Evolutionary conservation across 2,797 vertebrate genomes (phyloP), one percentile per base, ranked within the genome.

Genomic region (Alosa sapidissima): DNA sequence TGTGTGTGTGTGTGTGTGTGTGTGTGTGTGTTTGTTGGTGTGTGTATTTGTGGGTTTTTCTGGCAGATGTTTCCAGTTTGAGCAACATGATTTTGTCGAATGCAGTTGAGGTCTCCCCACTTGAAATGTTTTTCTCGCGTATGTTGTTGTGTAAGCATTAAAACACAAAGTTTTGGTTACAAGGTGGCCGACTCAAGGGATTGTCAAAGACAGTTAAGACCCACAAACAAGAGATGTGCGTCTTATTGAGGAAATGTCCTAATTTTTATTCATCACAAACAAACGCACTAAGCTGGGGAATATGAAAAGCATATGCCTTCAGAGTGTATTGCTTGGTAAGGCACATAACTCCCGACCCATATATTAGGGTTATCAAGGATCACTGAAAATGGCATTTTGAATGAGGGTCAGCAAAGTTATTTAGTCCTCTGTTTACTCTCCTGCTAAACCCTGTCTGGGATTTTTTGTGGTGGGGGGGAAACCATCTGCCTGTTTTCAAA

Each of bases 391-490:
- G 72, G 47, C 72, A 78, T 47, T 47, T 78, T 78, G 72, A 78
- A 47, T 78, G 72, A 78, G 41, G 14, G 72, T 78, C 72, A 21
- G 68, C 33, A 13, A 75, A 75, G 68, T 75, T 78, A 78, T 47
- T 78, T 47, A 78, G 41, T 10, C 24, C 21, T 48, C 24, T 52
- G 10, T 60, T 8, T 8, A 83, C 33, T 51, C 85, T 36, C 0
- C 84, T n/a, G 11, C 48, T 83, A 84, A 86, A 88, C 88, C 86
- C 55, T 11, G 84, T 49, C 81, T 82, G 55, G 81, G 45, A 62
- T 41, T 36, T 52, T 52, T 85, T 82, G 82, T 82, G 11, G 45
- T 41, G n/a, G 5, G 4, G 14, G 5, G 28, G 19, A 47, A 78
- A 78, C 16, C 51, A 52, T 55, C 51, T 55, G 28, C 81, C 28